A percentile compares a stretch with the other conserved stretches of the same genome.
phyloP scores from a whole-genome alignment of 2,797 vertebrate genomes.

The Halcyon leucocephala region DNA sequence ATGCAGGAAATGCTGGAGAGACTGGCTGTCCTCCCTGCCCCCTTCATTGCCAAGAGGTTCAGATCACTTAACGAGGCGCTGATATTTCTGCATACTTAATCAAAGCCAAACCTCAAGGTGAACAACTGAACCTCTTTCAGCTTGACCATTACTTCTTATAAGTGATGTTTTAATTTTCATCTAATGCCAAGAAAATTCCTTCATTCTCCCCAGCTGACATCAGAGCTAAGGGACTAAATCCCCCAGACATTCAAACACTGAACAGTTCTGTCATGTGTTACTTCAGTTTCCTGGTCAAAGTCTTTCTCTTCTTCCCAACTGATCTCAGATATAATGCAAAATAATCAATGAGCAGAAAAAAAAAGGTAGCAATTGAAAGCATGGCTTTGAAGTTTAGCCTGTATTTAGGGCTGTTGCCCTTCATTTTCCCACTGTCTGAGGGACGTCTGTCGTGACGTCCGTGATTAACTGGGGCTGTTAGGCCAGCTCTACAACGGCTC shows the following conservation, averaged over 20 bases:
- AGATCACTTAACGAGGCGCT: background rate
- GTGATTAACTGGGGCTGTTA: background rate
- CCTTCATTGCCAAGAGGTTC: background rate
- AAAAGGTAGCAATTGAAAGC: background rate
- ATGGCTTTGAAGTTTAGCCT: background rate
- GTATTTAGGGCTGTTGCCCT: background rate
- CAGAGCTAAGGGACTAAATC: slow-evolving; percentile 28
- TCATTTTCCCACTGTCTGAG: background rate
- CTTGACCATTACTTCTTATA: background rate
- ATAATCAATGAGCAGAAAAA: background rate
- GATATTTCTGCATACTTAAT: background rate
- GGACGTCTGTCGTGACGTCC: background rate
- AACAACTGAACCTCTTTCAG: background rate
- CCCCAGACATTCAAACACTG: background rate
- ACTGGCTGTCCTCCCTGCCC: background rate
- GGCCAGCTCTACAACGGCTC: background rate
- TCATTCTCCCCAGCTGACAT: slow-evolving; percentile 34
- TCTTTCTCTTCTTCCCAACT: background rate
- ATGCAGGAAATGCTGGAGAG: background rate
- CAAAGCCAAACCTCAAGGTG: background rate
- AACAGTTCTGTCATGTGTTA: background rate
- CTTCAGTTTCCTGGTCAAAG: background rate
- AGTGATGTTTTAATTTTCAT: slow-evolving; percentile 8
- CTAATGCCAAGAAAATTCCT: background rate
- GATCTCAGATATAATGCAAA: background rate